Base-by-base conservation (phyloP, 2,888 invertebrate species). In the Cheilosia soror region DNA sequence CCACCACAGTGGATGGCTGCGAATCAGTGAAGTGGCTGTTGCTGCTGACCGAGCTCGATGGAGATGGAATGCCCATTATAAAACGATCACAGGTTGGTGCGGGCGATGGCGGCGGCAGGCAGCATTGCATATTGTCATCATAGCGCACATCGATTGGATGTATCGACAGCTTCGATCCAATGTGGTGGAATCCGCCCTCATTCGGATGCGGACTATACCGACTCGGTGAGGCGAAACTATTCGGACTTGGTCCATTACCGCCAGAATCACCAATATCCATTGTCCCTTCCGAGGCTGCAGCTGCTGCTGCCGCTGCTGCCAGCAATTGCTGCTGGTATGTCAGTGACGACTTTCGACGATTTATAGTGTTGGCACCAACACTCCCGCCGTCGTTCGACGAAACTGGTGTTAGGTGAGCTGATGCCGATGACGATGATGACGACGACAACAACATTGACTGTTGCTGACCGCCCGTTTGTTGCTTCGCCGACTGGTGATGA, bases 31-130 rank as follows among this genome's bases (percentile, higher is more conserved):
- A 81, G 33, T 81, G 81, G 15, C 75, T 80, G 33, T 51, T 84
- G 40, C 77, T 81, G 73, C 72, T 78, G 42, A 77, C 77, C 51
- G 88, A 81, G 31, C 84, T 80, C 31, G 88, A 87, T 6, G 89
- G 89, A 6, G 89, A 79, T 33, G 89, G 87, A 11, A 88, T 87
- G 0, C 89, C 87, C 86, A 90, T 89, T 76, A 91, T 88, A 73
- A 89, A 90, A 20, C 91, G 90, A 72, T 92, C 92, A 79, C 89
- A 91, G 51, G 90, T 92, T 5, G 92, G 92, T 2, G 92, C 92
- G 13, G 92, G 92, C 3, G 92, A 92, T 9, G 92, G 92, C 7
- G 92, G 92, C 2, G 92, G 92, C 42, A 91, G 80, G 57, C 91
- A 91, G 53, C 91, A 90, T 2, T 89, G 88, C 9, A 89, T 86